Evolutionary conservation across 2,113 vertebrate genomes (phyloP).

Genomic region (Chloropsis cyanopogon): DNA sequence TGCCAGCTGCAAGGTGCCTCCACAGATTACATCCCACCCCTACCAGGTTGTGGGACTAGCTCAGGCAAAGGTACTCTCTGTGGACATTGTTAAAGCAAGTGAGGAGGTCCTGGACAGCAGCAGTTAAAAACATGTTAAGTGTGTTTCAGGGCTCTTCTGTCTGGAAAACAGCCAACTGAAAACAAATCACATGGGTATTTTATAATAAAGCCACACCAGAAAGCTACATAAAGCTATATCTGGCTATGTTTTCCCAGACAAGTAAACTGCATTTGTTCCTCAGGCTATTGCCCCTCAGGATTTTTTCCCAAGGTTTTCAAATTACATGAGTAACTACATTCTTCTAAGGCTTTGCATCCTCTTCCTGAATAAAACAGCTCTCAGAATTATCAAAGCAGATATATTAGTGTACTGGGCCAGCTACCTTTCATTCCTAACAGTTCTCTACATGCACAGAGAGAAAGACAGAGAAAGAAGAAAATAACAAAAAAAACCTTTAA

Average conservation of each 20-base stretch:
- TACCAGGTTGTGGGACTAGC: background rate
- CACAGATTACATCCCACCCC: background rate
- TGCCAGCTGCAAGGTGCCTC: background rate
- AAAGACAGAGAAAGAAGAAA: background rate
- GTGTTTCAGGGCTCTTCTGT: constrained; percentile 6
- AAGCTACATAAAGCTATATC: constrained; percentile 2
- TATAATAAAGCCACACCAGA: constrained; percentile 23
- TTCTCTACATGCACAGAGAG: background rate
- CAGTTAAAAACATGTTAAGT: background rate
- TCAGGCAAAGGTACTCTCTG: background rate
- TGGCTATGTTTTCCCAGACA: background rate
- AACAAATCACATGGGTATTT: background rate
- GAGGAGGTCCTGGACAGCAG: background rate
- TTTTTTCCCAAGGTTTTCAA: constrained; percentile 18
- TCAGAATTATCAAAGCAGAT: background rate
- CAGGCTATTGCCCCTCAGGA: background rate
- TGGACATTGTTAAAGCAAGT: background rate
- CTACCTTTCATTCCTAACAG: background rate
- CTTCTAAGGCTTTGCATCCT: background rate
- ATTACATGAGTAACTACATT: background rate
- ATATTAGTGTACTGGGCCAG: background rate
- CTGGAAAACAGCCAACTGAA: background rate
- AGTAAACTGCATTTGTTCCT: constrained; percentile 17
- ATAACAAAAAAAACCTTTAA: background rate
- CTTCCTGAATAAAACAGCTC: constrained; percentile 34